Base-by-base conservation (phyloP, 1,140 invertebrate species). In the Tyrophagus putrescentiae region DNA sequence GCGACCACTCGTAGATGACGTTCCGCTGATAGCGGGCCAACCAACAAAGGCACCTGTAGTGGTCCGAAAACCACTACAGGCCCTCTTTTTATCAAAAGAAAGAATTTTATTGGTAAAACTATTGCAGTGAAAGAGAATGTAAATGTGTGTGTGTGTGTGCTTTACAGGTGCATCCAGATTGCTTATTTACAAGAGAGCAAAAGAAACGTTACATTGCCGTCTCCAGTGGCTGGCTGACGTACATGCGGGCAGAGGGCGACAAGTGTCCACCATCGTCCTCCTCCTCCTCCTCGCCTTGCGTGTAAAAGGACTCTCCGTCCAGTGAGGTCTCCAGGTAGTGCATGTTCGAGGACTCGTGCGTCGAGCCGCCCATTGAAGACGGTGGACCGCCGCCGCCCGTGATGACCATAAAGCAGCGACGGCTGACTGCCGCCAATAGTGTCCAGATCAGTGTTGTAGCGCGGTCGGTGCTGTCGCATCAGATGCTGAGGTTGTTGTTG, bases 311-410 rank as follows among this genome's bases (percentile, higher is more conserved):
- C 16, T 62, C 61, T 16, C 36, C 36, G 57, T 63, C 62, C n/a
- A 63, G 41, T 16, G 60, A 63, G 18, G 62, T 63, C 23, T 63
- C 62, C 28, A 63, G 32, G 31, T 63, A 63, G 7, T 34, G 32
- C n/a, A 21, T 36, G 21, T 34, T 31, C n/a, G 27, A 25, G 18
- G n/a, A n/a, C n/a, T 61, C 58, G 31, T 6, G 28, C 31, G 25
- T 48, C 16, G 11, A 31, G 11, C 21, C 60, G 16, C n/a, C 27
- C 16, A 60, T 21, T 23, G 60, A 53, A 41, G 60, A 62, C 25
- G 18, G 58, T 25, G n/a, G 32, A 16, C 21, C 29, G 36, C 9
- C 32, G n/a, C 25, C 5, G 16, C 39, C 45, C 13, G 34, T 50
- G 36, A n/a, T 25, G 25, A 60, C 18, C 29, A 50, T 32, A 50